phyloP scores from a whole-genome alignment of 2,797 vertebrate species.

The Rhinatrema bivittatum region DNA sequence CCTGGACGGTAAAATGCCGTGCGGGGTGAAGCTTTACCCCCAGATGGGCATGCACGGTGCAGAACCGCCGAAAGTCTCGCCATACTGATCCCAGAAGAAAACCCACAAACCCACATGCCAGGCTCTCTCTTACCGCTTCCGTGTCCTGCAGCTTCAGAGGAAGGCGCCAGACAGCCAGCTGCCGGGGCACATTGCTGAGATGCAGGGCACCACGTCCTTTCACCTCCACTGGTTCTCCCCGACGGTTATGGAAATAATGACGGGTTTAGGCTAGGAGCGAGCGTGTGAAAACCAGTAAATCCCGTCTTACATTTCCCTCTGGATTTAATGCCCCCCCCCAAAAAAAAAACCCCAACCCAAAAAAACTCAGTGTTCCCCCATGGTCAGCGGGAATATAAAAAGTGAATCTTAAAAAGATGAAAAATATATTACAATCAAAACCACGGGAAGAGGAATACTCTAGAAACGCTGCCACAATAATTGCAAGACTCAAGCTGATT shows the following conservation, averaged over 20 bases:
- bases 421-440: too few relatives aligned
- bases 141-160: background rate
- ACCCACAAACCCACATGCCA: background rate
- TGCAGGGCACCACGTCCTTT: background rate
- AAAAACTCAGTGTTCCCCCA: conserved; percentile 35
- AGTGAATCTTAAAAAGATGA: too few relatives aligned
- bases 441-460: too few relatives aligned
- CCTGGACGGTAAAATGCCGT: too few relatives aligned
- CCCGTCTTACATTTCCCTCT: conserved; percentile 45
- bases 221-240: conserved; percentile 1
- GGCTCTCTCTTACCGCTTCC: background rate
- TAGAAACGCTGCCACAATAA: too few relatives aligned
- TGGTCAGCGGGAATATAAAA: conserved; percentile 38
- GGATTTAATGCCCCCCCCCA: conserved; percentile 36
- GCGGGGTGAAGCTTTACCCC: too few relatives aligned
- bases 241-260: conserved; percentile 38
- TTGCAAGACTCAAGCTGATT: too few relatives aligned
- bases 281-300: conserved; percentile 41
- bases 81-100: too few relatives aligned
- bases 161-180: background rate
- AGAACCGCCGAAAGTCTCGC: too few relatives aligned
- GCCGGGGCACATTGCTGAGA: conserved; percentile 5
- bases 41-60: too few relatives aligned
- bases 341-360: too few relatives aligned
- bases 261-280: conserved; percentile 31